Evolutionary conservation across 2,113 vertebrate genomes (phyloP).

Genomic region (Clarias batrachus): DNA sequence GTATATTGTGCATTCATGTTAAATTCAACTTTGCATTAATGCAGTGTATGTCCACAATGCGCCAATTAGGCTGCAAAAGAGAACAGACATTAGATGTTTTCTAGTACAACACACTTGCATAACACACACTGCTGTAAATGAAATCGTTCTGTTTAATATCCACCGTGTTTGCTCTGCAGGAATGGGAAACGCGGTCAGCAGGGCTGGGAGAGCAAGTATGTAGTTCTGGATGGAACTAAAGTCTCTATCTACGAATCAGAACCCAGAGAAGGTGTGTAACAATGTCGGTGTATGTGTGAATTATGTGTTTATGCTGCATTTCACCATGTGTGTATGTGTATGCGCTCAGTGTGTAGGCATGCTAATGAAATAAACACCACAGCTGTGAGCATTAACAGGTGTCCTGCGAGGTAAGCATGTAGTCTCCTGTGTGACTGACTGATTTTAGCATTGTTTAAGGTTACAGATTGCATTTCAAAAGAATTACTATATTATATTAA

Average conservation of each 20-base stretch:
- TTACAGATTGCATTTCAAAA: neutral
- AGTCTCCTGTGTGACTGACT: neutral
- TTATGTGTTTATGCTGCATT: neutral
- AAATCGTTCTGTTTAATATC: neutral
- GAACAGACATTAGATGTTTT: neutral
- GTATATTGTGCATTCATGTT: neutral
- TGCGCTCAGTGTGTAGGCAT: neutral
- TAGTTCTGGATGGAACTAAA: conserved; percentile 95
- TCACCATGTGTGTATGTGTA: neutral
- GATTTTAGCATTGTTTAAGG: conserved; percentile 10
- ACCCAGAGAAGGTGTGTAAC: conserved; percentile 86
- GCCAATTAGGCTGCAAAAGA: neutral
- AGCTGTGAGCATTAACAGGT: neutral
- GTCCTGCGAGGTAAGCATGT: neutral
- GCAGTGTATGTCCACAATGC: neutral
- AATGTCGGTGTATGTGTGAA: neutral
- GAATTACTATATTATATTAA: neutral
- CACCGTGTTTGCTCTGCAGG: conserved; percentile 63
- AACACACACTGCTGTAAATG: neutral
- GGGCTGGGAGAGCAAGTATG: conserved; percentile 97
- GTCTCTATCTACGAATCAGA: conserved; percentile 90
- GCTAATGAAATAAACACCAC: neutral
- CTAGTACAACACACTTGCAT: neutral
- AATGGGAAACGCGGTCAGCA: conserved; percentile 93
- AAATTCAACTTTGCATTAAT: neutral